A percentile compares a stretch with the other conserved stretches of the same genome.
phyloP scores from a whole-genome alignment of 2,888 invertebrate species.

The Xestoiulus laeticollis region DNA sequence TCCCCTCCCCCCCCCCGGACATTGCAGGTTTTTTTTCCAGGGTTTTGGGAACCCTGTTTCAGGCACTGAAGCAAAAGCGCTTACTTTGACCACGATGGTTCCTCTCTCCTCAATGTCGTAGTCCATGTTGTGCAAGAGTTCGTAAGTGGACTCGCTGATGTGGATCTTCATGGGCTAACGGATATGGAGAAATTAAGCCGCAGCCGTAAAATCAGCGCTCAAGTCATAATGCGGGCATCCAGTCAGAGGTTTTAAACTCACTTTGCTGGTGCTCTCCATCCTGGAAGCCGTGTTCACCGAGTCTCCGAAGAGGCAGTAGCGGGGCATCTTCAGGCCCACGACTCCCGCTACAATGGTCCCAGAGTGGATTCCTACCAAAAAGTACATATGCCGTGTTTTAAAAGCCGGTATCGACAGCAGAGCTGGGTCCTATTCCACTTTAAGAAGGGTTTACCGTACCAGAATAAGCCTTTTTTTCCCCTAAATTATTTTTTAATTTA shows the following conservation, averaged over 20 bases:
- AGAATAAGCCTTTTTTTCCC: no score
- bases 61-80: no score
- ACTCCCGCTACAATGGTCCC: slow-evolving; percentile 94
- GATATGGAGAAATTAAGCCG: neutral
- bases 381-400: no score
- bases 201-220: neutral
- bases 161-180: slow-evolving; percentile 91
- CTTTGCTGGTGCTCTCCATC: slow-evolving; percentile 91
- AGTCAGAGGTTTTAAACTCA: slow-evolving; percentile 51
- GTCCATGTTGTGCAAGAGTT: slow-evolving; percentile 73
- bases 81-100: slow-evolving; percentile 84
- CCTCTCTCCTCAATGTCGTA: slow-evolving; percentile 73
- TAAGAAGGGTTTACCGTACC: no score
- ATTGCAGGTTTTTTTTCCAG: no score
- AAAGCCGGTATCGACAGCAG: no score
- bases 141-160: slow-evolving; percentile 87
- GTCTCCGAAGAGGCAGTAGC: slow-evolving; percentile 86
- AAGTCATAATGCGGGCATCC: neutral
- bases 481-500: no score
- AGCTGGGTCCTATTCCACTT: no score
- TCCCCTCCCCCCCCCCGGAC: no score
- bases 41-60: no score
- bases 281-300: slow-evolving; percentile 90
- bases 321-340: slow-evolving; percentile 92
- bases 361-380: slow-evolving; percentile 80